A percentile compares a stretch with the other conserved stretches of the same genome.
These are phyloP conservation scores for Spinus olivaceus DNA, from an alignment of 2,797 vertebrate genomes.

Conservation along the genomic window DNA sequence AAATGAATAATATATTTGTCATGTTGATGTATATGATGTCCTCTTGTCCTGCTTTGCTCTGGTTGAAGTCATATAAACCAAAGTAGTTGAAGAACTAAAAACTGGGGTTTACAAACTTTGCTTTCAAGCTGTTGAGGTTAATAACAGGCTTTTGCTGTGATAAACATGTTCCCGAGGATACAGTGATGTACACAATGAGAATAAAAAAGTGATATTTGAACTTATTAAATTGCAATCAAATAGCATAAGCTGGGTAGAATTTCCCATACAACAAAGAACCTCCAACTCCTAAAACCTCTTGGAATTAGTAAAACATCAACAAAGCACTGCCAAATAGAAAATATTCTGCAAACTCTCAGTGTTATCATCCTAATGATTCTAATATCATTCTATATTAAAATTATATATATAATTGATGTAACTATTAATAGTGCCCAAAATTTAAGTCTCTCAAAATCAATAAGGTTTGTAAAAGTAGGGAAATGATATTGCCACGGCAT, in stretches of 20 bases:
- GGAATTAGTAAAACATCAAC: background rate
- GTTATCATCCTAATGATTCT: background rate
- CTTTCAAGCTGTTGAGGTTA: background rate
- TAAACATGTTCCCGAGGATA: background rate
- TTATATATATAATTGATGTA: conserved; percentile 17
- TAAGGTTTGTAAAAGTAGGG: conserved; percentile 62
- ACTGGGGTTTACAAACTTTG: background rate
- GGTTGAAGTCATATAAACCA: background rate
- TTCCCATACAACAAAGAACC: background rate
- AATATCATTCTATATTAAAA: background rate
- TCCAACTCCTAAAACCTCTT: background rate
- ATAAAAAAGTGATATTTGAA: background rate
- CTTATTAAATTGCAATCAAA: background rate
- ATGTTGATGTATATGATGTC: background rate
- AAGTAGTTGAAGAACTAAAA: background rate
- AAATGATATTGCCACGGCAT: conserved; percentile 55
- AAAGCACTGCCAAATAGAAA: conserved; percentile 10
- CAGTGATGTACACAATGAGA: background rate
- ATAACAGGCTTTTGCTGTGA: background rate
- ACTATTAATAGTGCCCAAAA: conserved; percentile 17
- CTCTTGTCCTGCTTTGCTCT: conserved; percentile 16
- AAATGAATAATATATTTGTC: background rate
- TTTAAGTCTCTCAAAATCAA: conserved; percentile 28
- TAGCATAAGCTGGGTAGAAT: background rate
- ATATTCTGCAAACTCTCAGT: background rate